phyloP scores from a whole-genome alignment of 2,797 vertebrate genomes.

The Brachyrhaphis roseni region DNA sequence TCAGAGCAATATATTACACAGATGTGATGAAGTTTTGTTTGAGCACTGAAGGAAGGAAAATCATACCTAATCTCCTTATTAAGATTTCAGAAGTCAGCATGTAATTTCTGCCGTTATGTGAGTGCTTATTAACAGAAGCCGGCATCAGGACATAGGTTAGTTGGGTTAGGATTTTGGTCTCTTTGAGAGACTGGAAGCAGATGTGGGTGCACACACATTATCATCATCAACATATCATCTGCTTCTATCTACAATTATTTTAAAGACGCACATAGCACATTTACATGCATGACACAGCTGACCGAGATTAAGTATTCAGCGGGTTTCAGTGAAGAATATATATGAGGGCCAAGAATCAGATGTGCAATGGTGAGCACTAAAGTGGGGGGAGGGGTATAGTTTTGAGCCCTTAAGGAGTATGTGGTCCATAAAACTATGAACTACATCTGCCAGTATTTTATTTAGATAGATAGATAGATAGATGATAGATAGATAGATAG shows the following conservation, averaged over 20 bases:
- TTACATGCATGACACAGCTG: slow-evolving; percentile 47
- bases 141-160: slow-evolving; percentile 45
- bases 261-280: slow-evolving; percentile 49
- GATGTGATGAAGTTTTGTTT: slow-evolving; percentile 54
- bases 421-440: not conserved
- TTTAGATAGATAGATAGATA: slow-evolving; percentile 21
- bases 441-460: slow-evolving; percentile 26
- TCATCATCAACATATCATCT: slow-evolving; percentile 41
- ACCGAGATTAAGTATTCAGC: slow-evolving; percentile 43
- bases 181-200: slow-evolving; percentile 42
- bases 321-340: slow-evolving; percentile 19
- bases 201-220: slow-evolving; percentile 48
- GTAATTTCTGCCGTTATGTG: slow-evolving; percentile 40
- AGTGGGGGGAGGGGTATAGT: slow-evolving; percentile 28
- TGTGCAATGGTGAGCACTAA: slow-evolving; percentile 11
- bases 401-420: slow-evolving; percentile 33
- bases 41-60: slow-evolving; percentile 58
- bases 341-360: slow-evolving; percentile 5
- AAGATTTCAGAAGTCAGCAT: slow-evolving; percentile 60
- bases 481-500: slow-evolving; percentile 18
- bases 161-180: slow-evolving; percentile 35
- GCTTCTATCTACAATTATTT: slow-evolving; percentile 28
- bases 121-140: slow-evolving; percentile 21
- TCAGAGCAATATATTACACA: slow-evolving; percentile 58
- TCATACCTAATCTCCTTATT: slow-evolving; percentile 71